Evolutionary conservation across 2,113 vertebrate species (phyloP), one percentile per base, ranked within the genome.

Genomic region (Actenoides hombroni): DNA sequence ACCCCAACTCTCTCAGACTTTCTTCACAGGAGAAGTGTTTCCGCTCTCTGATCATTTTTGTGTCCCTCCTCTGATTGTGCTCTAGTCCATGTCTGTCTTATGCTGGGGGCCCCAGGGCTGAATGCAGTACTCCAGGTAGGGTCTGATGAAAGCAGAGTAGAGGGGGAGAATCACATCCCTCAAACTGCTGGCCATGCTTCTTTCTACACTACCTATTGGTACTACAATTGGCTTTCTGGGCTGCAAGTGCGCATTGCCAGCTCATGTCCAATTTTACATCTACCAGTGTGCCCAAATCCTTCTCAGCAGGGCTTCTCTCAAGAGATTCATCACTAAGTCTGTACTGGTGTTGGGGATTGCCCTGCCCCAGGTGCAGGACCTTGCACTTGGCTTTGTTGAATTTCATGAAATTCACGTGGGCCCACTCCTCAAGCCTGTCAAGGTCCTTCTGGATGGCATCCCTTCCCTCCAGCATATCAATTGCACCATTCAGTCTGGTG

Each of bases 221-320:
- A n/a, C 28, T 67, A n/a, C 1, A 3, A 10, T 24, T 49, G n/a
- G 19, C 24, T n/a, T 59, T 59, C n/a, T 42, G 42, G 61, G 53
- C 35, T 49, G 35, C 29, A 12, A 24, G 35, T 1, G 0, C 19
- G 48, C 31, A 31, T 76, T 59, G 15, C 35, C 3, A 1, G 16
- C 33, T 39, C n/a, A 21, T 33, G 14, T 46, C 33, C 21, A 56
- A 33, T 46, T 74, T 74, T 74, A 10, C 21, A 65, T 14, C 26
- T 29, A 17, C n/a, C n/a, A 15, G 5, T 31, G 31, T 10, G 9
- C 49, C 35, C 51, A 49, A 39, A 16, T 67, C 12, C 11, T 39
- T 65, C 40, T 86, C 83, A 29, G 14, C 9, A 14, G 14, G n/a
- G n/a, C 40, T 75, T 14, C 23, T 65, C n/a, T 46, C 40, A 40